These are phyloP conservation scores for Furcifer pardalis DNA, from an alignment of 2,797 vertebrate genomes.

Conservation along the genomic window DNA sequence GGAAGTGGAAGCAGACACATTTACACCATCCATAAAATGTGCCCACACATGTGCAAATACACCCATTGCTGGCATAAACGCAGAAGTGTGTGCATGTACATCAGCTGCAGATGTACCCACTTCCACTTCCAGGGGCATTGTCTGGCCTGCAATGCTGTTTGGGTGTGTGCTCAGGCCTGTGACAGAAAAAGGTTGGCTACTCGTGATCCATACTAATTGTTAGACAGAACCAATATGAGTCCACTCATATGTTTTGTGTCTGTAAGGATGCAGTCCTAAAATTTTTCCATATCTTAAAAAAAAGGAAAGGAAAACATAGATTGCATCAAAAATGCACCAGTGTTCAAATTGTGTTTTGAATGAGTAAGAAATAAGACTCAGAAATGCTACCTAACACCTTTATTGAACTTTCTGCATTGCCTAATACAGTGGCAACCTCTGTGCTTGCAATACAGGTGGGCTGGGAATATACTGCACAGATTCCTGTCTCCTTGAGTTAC, in stretches of 20 bases:
- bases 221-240: neutral
- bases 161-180: no score
- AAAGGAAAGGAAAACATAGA: neutral
- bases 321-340: neutral
- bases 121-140: no score
- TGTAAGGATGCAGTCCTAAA: conserved; percentile 22
- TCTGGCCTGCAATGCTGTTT: no score
- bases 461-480: conserved; percentile 26
- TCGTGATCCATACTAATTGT: neutral
- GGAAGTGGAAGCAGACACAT: no score
- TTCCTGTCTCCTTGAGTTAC: neutral
- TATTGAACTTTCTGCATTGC: conserved; percentile 40
- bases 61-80: no score
- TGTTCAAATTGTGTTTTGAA: conserved; percentile 17
- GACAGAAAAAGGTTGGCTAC: no score
- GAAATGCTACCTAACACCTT: conserved; percentile 22
- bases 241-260: neutral
- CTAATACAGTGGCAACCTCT: conserved; percentile 35
- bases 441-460: conserved; percentile 5
- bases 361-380: neutral
- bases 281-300: neutral
- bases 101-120: no score
- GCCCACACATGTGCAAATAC: no score
- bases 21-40: no score
- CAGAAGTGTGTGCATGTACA: no score